A percentile compares a stretch with the other conserved stretches of the same genome.
phyloP scores from a whole-genome alignment of 2,113 vertebrate genomes.

The Chunga burmeisteri region DNA sequence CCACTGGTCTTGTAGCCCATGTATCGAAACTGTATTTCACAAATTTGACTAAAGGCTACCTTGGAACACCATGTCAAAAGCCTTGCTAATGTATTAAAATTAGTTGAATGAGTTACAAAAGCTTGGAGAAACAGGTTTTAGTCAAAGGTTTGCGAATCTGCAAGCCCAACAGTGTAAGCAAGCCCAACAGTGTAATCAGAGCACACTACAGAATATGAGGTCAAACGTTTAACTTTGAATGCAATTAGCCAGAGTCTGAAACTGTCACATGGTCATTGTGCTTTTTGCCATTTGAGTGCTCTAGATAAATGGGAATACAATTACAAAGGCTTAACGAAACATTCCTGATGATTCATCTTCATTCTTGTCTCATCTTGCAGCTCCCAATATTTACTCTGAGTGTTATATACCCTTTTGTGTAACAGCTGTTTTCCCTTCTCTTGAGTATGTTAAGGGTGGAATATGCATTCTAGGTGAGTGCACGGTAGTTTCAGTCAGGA shows the following conservation, averaged over 20 bases:
- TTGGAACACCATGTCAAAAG: background rate
- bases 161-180: background rate
- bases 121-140: background rate
- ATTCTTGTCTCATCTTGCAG: conserved; percentile 23
- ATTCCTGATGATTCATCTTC: conserved; percentile 29
- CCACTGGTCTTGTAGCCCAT: background rate
- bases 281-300: conserved; percentile 8
- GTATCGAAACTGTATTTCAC: background rate
- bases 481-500: background rate
- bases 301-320: background rate
- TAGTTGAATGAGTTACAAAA: background rate
- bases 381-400: background rate
- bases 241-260: background rate
- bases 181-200: background rate
- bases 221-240: background rate
- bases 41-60: background rate
- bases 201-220: background rate
- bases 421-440: background rate
- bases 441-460: background rate
- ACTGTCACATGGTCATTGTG: background rate
- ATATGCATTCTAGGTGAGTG: background rate
- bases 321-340: background rate
- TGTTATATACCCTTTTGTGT: background rate
- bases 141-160: background rate
- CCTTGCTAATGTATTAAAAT: background rate